Conservation (phyloP, 1,140 invertebrate species). For the Pseudomyrmex pallidus region DNA sequence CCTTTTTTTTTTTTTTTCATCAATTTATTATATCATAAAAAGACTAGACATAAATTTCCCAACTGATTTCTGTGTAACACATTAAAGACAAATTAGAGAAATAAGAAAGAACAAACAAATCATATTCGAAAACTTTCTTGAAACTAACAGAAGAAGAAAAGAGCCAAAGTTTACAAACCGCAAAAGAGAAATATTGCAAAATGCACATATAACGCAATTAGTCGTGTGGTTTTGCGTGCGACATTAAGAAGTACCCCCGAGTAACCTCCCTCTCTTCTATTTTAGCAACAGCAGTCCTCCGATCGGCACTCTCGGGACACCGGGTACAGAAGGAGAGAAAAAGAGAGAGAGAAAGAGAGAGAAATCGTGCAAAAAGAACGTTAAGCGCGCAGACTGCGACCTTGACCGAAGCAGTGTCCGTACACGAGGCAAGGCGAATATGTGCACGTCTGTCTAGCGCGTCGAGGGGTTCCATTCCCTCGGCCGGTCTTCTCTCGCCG, state of each 20-base stretch:
- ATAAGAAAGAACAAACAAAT: too few relatives aligned
- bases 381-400: constrained; percentile 73
- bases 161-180: too few relatives aligned
- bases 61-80: too few relatives aligned
- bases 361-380: constrained; percentile 75
- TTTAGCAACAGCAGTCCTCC: neutral
- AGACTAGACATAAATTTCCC: too few relatives aligned
- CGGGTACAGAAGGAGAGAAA: constrained; percentile 69
- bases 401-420: constrained; percentile 75
- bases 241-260: too few relatives aligned
- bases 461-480: constrained; percentile 62
- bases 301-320: constrained; percentile 59
- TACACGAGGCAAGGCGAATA: constrained; percentile 52
- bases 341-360: constrained; percentile 28
- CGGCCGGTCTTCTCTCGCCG: constrained; percentile 35
- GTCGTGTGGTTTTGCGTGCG: too few relatives aligned
- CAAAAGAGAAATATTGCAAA: too few relatives aligned
- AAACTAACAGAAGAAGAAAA: neutral
- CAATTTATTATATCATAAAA: too few relatives aligned
- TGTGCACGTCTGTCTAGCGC: constrained; percentile 58
- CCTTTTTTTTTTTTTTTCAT: too few relatives aligned
- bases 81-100: too few relatives aligned
- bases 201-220: too few relatives aligned
- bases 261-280: too few relatives aligned
- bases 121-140: neutral